Percentiles rank a stretch among this genome's conserved stretches.
These are phyloP conservation scores for Zapornia atra DNA, from an alignment of 2,113 vertebrate species.

Conservation along the genomic window DNA sequence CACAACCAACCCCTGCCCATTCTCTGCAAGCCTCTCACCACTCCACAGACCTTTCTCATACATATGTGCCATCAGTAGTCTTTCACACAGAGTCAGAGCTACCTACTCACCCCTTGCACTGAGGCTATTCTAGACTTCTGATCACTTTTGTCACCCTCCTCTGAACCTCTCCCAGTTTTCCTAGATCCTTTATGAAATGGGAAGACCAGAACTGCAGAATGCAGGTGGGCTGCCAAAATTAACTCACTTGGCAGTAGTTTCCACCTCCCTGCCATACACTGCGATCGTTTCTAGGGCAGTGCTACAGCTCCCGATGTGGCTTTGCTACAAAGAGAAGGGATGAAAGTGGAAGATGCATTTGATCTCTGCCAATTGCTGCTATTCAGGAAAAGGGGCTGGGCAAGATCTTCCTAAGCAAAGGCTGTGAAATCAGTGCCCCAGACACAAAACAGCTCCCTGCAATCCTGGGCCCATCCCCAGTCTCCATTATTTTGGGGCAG, in stretches of 20 bases:
- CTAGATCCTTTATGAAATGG: not conserved
- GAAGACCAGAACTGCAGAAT: not conserved
- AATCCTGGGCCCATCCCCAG: not conserved
- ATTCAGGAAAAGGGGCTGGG: not conserved
- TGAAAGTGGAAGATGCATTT: not conserved
- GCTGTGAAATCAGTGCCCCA: not conserved
- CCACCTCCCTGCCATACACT: not conserved
- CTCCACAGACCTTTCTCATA: not conserved
- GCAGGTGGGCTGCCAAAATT: not conserved
- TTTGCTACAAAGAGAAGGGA: not conserved
- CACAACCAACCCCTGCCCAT: not conserved
- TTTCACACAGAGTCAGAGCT: not conserved
- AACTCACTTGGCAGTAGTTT: not conserved
- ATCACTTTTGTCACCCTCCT: not conserved
- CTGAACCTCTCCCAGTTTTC: not conserved
- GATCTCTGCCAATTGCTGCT: not conserved
- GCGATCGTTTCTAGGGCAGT: not conserved
- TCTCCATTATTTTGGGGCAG: not conserved
- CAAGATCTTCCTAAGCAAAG: not conserved
- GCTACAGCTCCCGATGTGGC: not conserved
- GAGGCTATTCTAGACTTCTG: not conserved
- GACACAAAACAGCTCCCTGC: not conserved
- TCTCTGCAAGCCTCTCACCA: not conserved
- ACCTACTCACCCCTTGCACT: not conserved
- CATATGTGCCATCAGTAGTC: not conserved